Evolutionary conservation across 2,888 invertebrate genomes (phyloP).

Genomic region (Chironomus riparius): DNA sequence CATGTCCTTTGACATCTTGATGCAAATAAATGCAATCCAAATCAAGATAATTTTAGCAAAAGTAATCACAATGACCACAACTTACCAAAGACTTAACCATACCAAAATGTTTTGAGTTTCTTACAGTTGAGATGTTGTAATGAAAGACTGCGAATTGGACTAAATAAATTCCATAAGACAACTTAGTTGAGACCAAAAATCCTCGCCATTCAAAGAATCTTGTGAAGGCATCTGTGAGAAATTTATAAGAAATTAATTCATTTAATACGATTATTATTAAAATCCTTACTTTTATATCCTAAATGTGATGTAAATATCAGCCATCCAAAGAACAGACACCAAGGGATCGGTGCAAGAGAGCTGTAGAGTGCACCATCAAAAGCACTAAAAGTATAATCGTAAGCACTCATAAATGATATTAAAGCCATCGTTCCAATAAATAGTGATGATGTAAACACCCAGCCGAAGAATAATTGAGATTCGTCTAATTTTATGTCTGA

Average conservation of each 20-base stretch:
- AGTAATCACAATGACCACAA: background rate
- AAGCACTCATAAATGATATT: constrained; percentile 55
- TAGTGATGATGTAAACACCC: constrained; percentile 46
- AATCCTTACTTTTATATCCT: constrained; percentile 48
- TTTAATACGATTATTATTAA: too few relatives aligned
- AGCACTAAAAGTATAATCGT: constrained; percentile 52
- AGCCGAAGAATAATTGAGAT: constrained; percentile 46
- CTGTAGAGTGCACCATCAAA: constrained; percentile 58
- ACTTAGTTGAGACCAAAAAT: constrained; percentile 54
- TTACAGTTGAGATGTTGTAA: constrained; percentile 54
- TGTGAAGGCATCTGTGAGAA: constrained; percentile 47
- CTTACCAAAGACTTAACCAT: constrained; percentile 50
- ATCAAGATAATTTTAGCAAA: too few relatives aligned
- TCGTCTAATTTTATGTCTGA: constrained; percentile 40
- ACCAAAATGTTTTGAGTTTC: constrained; percentile 49
- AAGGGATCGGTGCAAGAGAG: constrained; percentile 60
- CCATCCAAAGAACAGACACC: constrained; percentile 59
- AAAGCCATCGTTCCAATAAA: constrained; percentile 49
- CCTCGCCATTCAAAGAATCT: constrained; percentile 50
- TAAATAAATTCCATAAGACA: constrained; percentile 60
- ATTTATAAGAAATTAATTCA: too few relatives aligned
- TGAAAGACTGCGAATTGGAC: constrained; percentile 64
- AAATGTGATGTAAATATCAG: constrained; percentile 54
- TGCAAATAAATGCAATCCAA: too few relatives aligned
- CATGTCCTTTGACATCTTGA: too few relatives aligned